Conservation (phyloP, 2,888 invertebrate genomes). For the Ceramica pisi region DNA sequence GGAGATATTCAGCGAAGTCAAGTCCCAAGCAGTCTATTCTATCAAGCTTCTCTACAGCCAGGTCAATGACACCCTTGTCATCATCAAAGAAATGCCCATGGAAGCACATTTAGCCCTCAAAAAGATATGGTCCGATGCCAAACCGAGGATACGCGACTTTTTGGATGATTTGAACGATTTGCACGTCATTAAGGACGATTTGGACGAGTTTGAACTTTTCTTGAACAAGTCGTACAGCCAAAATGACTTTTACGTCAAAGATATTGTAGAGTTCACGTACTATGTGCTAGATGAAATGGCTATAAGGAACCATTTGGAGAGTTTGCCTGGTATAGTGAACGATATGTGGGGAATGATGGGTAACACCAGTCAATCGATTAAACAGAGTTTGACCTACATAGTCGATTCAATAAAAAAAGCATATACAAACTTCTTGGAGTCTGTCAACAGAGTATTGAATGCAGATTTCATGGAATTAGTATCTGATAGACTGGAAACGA, state of each 20-base stretch:
- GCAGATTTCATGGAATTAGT: slow-evolving; percentile 95
- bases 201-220: slow-evolving; percentile 93
- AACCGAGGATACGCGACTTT: slow-evolving; percentile 93
- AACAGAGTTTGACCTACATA: slow-evolving; percentile 94
- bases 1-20: slow-evolving; percentile 91
- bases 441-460: slow-evolving; percentile 93
- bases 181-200: slow-evolving; percentile 93
- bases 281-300: slow-evolving; percentile 95
- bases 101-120: slow-evolving; percentile 93
- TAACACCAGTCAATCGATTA: slow-evolving; percentile 94
- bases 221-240: slow-evolving; percentile 94
- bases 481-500: slow-evolving; percentile 92
- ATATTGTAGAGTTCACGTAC: slow-evolving; percentile 93
- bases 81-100: slow-evolving; percentile 90
- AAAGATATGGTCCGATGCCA: slow-evolving; percentile 94
- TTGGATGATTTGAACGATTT: slow-evolving; percentile 93
- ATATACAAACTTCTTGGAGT: slow-evolving; percentile 93
- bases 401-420: slow-evolving; percentile 93
- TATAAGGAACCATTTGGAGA: slow-evolving; percentile 94
- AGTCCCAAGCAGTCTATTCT: slow-evolving; percentile 77
- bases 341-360: slow-evolving; percentile 97
- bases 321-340: slow-evolving; percentile 94
- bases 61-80: slow-evolving; percentile 84
- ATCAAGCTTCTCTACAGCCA: slow-evolving; percentile 85
- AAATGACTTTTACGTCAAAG: slow-evolving; percentile 96